Percentiles rank a stretch among this genome's conserved stretches.
Conservation (phyloP, 2,888 invertebrate genomes). For the Diadegma fenestrale region DNA sequence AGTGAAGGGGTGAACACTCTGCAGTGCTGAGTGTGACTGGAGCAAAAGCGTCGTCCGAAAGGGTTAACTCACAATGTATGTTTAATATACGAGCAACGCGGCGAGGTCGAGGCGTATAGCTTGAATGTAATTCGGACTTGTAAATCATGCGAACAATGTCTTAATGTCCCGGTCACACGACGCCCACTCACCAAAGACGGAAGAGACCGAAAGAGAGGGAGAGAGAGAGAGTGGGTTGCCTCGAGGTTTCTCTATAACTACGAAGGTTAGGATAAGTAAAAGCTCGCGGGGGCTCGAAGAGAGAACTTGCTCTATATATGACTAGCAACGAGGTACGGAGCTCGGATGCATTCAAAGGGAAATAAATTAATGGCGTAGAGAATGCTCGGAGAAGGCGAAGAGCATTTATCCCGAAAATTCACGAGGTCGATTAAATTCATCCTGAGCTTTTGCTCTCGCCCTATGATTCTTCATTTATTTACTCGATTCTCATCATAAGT, state of each 20-base stretch:
- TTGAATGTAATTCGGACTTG: conserved; percentile 84
- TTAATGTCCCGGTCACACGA: conserved; percentile 85
- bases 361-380: conserved; percentile 82
- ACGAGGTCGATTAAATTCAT: conserved; percentile 70
- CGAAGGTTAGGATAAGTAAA: conserved; percentile 75
- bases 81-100: conserved; percentile 84
- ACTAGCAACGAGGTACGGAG: conserved; percentile 46
- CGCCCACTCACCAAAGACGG: conserved; percentile 81
- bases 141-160: conserved; percentile 85
- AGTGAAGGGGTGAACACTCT: conserved; percentile 22
- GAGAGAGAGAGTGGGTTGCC: conserved; percentile 80
- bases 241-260: conserved; percentile 63
- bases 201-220: conserved; percentile 80
- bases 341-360: conserved; percentile 82
- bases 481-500: conserved; percentile 7
- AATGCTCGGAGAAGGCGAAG: conserved; percentile 68
- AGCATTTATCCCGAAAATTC: conserved; percentile 68
- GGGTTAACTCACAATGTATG: conserved; percentile 83
- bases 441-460: conserved; percentile 23
- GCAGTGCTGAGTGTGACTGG: conserved; percentile 52
- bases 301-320: conserved; percentile 61
- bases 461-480: conserved; percentile 12
- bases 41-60: conserved; percentile 67
- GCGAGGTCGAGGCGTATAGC: conserved; percentile 59
- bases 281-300: conserved; percentile 67